Evolutionary conservation across 92 coral and sea anemone species (phyloP), one percentile per base, ranked within the genome.

Genomic region (Paragorgia papillata): DNA sequence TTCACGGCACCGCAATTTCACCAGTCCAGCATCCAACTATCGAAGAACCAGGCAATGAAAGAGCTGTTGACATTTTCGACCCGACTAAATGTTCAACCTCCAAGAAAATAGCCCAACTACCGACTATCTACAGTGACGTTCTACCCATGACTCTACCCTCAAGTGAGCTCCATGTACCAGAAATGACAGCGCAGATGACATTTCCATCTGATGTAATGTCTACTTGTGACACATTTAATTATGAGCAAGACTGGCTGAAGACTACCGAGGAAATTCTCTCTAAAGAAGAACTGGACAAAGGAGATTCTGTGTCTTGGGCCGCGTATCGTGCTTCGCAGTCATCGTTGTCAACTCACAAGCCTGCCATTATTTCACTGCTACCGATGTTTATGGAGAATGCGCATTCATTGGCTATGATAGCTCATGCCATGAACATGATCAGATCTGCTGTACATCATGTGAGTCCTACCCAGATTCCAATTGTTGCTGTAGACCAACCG

Each of bases 1-100:
- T 79, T 53, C 90, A 89, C 14, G 88, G 89, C 7, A 89, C 85
- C 0, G 92, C 89, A 4, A 79, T 85, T 39, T 85, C 92, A 9
- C 32, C 85, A 61, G 89, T 80, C 34, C 93, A 85, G 79, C 90
- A 89, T 74, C 90, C 88, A 5, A 66, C 84, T 29, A 41, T 28
- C 2, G 79, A 82, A 1, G 79, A 82, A 18, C 31, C 76, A 17
- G 88, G 93, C 20, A n/a, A 40, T 7, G 67, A 54, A 0, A 62
- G 91, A 57, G 29, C 60, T 29, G 74, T 66, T 13, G 32, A 74
- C 35, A 50, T 57, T 13, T 75, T 84, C 54, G 83, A 82, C 49
- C 13, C 53, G 7, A 40, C 53, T 15, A 46, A 44, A 35, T n/a
- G n/a, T n/a, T 35, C 62, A 33, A 25, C 61, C n/a, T 68, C 90